These are phyloP conservation scores for Lytechinus variegatus DNA, from an alignment of 35 echinoderm and acorn worm genomes.

Conservation along the genomic window DNA sequence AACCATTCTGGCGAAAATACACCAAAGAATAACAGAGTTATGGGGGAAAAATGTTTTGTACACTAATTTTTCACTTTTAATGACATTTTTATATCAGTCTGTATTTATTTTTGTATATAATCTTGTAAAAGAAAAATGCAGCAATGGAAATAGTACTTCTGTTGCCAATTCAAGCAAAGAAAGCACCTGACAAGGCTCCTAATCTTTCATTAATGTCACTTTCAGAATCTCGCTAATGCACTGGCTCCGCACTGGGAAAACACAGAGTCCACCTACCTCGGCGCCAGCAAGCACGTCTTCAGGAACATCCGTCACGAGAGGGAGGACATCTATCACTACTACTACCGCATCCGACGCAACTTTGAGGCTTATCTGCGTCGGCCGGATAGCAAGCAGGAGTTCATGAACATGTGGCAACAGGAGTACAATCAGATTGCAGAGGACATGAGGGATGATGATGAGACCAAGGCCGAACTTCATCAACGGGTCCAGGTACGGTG, in stretches of 20 bases:
- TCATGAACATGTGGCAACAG: constrained; percentile 79
- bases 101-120: no score
- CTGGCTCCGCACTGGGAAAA: constrained; percentile 92
- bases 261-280: constrained; percentile 85
- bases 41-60: no score
- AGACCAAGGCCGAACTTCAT: constrained; percentile 95
- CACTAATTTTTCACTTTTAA: no score
- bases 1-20: no score
- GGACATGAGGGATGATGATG: constrained; percentile 97
- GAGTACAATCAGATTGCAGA: constrained; percentile 97
- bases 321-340: constrained; percentile 98
- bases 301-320: constrained; percentile 74
- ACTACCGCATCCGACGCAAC: constrained; percentile 83
- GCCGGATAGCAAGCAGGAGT: constrained; percentile 90
- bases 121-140: no score
- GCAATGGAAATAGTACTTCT: no score
- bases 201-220: not conserved
- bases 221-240: constrained; percentile 65
- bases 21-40: no score
- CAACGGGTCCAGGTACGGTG: constrained; percentile 81
- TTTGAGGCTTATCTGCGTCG: constrained; percentile 86
- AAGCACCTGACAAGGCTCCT: no score
- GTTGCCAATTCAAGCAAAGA: no score
- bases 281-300: constrained; percentile 84
- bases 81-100: no score